A percentile compares a stretch with the other conserved stretches of the same genome.
Evolutionary conservation across 2,888 invertebrate species (phyloP).

Genomic region (Cheilosia vulpina): DNA sequence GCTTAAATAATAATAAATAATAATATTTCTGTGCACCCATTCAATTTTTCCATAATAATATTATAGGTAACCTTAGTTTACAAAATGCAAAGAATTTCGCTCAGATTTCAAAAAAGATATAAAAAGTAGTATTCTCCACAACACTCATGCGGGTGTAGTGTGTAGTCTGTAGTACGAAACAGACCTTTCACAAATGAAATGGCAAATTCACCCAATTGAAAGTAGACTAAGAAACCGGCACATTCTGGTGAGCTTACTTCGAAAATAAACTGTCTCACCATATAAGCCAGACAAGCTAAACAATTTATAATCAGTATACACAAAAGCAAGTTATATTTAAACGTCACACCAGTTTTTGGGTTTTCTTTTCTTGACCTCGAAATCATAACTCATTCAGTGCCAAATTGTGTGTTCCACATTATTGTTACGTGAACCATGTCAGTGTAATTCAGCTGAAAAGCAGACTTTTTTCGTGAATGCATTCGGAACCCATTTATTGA

Average conservation of each 20-base stretch:
- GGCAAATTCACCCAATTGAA: not conserved
- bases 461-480: not conserved
- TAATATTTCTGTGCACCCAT: no score
- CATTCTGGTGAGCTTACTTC: slow-evolving; percentile 3
- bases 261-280: slow-evolving; percentile 7
- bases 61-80: no score
- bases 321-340: slow-evolving; percentile 36
- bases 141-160: no score
- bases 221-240: not conserved
- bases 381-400: slow-evolving; percentile 45
- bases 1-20: no score
- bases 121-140: no score
- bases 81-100: no score
- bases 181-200: not conserved
- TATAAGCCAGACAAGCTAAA: not conserved
- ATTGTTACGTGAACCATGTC: slow-evolving; percentile 59
- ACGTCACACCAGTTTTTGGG: slow-evolving; percentile 42
- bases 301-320: slow-evolving; percentile 5
- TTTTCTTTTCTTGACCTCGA: slow-evolving; percentile 54
- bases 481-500: slow-evolving; percentile 26
- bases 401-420: slow-evolving; percentile 39
- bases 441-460: slow-evolving; percentile 14
- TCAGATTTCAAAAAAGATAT: no score
- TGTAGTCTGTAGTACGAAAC: no score
- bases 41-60: no score